A percentile compares a stretch with the other conserved stretches of the same genome.
These are phyloP conservation scores for Vireo altiloquus DNA, from an alignment of 2,113 vertebrate genomes.

Conservation along the genomic window DNA sequence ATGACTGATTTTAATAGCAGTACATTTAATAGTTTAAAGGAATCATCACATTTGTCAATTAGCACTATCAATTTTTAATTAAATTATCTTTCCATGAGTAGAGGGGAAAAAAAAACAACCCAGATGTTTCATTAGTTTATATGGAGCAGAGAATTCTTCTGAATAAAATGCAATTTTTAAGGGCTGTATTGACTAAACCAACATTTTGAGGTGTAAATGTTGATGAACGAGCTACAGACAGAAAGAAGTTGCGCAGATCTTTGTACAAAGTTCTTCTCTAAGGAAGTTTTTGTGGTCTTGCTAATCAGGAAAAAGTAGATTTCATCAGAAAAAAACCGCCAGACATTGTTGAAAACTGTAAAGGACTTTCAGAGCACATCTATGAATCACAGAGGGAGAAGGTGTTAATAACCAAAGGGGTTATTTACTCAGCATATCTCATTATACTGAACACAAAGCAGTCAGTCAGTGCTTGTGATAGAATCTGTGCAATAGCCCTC, in stretches of 20 bases:
- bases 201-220: background rate
- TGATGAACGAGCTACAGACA: background rate
- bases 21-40: background rate
- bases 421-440: background rate
- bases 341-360: background rate
- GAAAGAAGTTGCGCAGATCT: background rate
- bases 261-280: constrained; percentile 18
- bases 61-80: background rate
- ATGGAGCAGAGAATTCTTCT: background rate
- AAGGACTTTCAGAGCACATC: background rate
- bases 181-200: background rate
- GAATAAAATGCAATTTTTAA: background rate
- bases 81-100: background rate
- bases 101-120: background rate
- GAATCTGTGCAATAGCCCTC: background rate
- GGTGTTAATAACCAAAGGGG: background rate
- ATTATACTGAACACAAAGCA: background rate
- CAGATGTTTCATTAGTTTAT: background rate
- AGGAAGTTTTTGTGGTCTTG: background rate
- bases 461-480: background rate
- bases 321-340: background rate
- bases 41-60: background rate
- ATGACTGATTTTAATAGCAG: background rate
- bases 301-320: background rate
- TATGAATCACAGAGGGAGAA: background rate